Evolutionary conservation across 1,140 invertebrate species (phyloP).

Genomic region (Tetragnatha versicolor): DNA sequence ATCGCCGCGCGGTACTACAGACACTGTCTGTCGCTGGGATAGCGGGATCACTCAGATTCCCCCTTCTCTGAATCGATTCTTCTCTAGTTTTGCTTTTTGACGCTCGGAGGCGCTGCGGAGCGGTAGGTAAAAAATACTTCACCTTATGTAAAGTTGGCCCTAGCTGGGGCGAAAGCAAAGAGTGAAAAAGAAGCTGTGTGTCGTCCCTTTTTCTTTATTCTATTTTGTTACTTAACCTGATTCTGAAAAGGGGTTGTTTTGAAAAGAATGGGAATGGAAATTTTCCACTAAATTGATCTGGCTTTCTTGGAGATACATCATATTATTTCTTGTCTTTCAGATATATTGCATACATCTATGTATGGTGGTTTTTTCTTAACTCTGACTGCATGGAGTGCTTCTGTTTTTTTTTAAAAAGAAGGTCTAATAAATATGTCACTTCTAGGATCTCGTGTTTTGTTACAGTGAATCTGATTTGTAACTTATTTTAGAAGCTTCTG

Average conservation of each 20-base stretch:
- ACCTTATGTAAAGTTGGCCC: conserved; percentile 42
- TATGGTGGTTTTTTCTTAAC: no score
- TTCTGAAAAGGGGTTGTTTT: no score
- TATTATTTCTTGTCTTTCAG: not conserved
- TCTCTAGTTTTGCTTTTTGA: not conserved
- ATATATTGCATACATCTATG: no score
- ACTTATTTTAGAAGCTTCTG: no score
- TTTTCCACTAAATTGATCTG: not conserved
- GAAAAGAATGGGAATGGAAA: not conserved
- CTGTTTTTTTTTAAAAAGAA: no score
- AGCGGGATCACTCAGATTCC: conserved; percentile 37
- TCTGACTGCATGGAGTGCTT: no score
- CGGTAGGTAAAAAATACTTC: conserved; percentile 20
- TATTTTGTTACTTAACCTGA: no score
- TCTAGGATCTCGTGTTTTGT: no score
- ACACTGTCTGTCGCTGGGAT: conserved; percentile 36
- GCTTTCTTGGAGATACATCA: not conserved
- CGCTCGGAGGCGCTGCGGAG: conserved; percentile 21
- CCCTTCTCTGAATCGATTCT: conserved; percentile 34
- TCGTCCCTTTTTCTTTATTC: no score
- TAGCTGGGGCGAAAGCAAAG: not conserved
- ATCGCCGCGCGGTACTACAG: conserved; percentile 8
- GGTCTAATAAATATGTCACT: no score
- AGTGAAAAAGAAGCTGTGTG: no score
- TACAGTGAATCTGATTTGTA: no score